A percentile compares a stretch with the other conserved stretches of the same genome.
These are phyloP conservation scores for Callionymus lyra DNA, from an alignment of 2,113 vertebrate genomes.

Conservation along the genomic window DNA sequence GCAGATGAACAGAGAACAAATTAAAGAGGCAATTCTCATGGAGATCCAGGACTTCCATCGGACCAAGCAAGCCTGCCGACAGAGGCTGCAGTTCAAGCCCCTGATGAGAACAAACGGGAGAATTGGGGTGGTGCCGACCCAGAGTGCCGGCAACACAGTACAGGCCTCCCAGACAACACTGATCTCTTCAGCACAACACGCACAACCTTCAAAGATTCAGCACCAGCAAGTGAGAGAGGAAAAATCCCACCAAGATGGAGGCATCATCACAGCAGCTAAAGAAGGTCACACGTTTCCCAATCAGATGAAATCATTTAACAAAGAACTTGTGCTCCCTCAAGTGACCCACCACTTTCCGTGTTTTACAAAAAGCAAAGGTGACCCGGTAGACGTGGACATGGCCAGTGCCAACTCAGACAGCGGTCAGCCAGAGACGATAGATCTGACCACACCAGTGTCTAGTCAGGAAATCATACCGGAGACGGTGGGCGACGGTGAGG, in stretches of 20 bases:
- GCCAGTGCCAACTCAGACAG: slow-evolving; percentile 78
- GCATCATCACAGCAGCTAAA: slow-evolving; percentile 22
- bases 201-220: slow-evolving; percentile 23
- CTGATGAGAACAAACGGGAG: slow-evolving; percentile 40
- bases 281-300: slow-evolving; percentile 26
- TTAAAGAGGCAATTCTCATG: slow-evolving; percentile 85
- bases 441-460: slow-evolving; percentile 70
- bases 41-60: slow-evolving; percentile 87
- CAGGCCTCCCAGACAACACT: slow-evolving; percentile 40
- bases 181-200: slow-evolving; percentile 17
- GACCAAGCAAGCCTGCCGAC: slow-evolving; percentile 70
- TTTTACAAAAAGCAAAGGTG: slow-evolving; percentile 51
- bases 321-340: slow-evolving; percentile 26
- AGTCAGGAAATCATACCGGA: slow-evolving; percentile 46
- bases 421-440: slow-evolving; percentile 72
- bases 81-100: slow-evolving; percentile 79
- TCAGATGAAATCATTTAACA: slow-evolving; percentile 37
- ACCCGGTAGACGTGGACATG: slow-evolving; percentile 81
- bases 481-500: slow-evolving; percentile 43
- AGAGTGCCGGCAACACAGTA: slow-evolving; percentile 19
- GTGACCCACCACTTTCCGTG: slow-evolving; percentile 36
- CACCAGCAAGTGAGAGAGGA: slow-evolving; percentile 21
- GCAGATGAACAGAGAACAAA: slow-evolving; percentile 72
- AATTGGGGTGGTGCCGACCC: slow-evolving; percentile 4
- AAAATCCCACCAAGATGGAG: slow-evolving; percentile 30